These are phyloP conservation scores for Odiellus spinosus DNA, from an alignment of 2,888 invertebrate species.

Conservation along the genomic window DNA sequence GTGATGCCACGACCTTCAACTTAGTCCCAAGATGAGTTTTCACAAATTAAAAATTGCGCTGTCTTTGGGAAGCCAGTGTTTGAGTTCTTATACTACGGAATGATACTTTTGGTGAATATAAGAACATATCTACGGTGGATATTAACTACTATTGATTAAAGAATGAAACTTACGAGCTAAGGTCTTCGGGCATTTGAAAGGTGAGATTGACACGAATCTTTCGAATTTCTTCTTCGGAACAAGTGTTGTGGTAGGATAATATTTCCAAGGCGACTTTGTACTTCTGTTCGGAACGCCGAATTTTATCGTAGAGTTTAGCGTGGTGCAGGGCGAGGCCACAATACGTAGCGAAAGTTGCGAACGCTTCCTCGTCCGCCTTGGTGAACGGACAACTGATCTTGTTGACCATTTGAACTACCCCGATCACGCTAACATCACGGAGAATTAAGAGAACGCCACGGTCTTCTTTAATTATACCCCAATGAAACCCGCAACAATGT, in stretches of 20 bases:
- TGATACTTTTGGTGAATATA: too few species aligned
- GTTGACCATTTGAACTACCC: slow-evolving; percentile 77
- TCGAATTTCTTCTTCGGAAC: slow-evolving; percentile 24
- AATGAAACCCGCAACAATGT: too few species aligned
- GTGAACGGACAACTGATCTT: slow-evolving; percentile 38
- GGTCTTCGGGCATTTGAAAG: not conserved
- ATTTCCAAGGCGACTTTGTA: slow-evolving; percentile 63
- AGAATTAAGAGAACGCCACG: not conserved
- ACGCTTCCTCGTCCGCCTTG: slow-evolving; percentile 57
- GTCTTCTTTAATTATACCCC: too few species aligned
- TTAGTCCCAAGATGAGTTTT: too few species aligned
- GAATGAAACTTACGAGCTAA: too few species aligned
- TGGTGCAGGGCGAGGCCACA: slow-evolving; percentile 72
- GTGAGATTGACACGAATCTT: not conserved
- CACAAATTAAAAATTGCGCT: too few species aligned
- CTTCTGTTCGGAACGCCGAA: slow-evolving; percentile 63
- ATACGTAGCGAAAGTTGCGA: slow-evolving; percentile 67
- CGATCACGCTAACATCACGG: slow-evolving; percentile 43
- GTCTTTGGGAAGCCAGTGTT: too few species aligned
- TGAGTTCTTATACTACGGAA: too few species aligned
- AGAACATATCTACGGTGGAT: too few species aligned
- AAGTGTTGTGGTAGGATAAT: slow-evolving; percentile 64
- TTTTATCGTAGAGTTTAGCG: slow-evolving; percentile 54
- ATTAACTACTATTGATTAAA: too few species aligned
- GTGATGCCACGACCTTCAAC: too few species aligned